Evolutionary conservation across 2,797 vertebrate genomes (phyloP).

Genomic region (Prunella strophiata): DNA sequence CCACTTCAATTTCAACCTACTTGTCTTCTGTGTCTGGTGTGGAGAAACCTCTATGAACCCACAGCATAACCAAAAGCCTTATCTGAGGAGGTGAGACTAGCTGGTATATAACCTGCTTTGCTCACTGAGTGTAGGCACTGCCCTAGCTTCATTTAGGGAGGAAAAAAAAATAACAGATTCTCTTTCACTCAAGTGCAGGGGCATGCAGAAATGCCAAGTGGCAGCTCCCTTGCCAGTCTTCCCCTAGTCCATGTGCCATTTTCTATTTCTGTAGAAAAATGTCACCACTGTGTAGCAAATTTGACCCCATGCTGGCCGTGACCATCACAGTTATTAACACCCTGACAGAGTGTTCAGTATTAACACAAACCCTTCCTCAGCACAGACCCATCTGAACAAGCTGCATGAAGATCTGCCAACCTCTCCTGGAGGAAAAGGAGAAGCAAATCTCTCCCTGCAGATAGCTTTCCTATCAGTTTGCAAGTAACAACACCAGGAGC

Average conservation of each 20-base stretch:
- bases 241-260: not conserved
- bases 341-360: not conserved
- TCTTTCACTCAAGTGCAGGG: not conserved
- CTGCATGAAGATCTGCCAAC: not conserved
- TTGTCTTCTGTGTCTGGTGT: not conserved
- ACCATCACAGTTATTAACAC: not conserved
- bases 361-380: not conserved
- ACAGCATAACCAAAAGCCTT: not conserved
- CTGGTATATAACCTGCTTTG: not conserved
- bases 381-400: not conserved
- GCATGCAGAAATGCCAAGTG: not conserved
- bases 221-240: not conserved
- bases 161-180: not conserved
- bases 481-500: not conserved
- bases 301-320: not conserved
- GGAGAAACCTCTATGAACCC: not conserved
- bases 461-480: slow-evolving; percentile 18
- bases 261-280: not conserved
- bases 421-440: slow-evolving; percentile 30
- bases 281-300: not conserved
- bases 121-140: not conserved
- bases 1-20: not conserved
- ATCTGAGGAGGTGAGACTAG: not conserved
- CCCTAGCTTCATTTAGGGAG: not conserved
- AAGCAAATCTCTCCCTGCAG: not conserved